Base-by-base conservation (phyloP, 2,797 vertebrate genomes). In the Tamandua tetradactyla region DNA sequence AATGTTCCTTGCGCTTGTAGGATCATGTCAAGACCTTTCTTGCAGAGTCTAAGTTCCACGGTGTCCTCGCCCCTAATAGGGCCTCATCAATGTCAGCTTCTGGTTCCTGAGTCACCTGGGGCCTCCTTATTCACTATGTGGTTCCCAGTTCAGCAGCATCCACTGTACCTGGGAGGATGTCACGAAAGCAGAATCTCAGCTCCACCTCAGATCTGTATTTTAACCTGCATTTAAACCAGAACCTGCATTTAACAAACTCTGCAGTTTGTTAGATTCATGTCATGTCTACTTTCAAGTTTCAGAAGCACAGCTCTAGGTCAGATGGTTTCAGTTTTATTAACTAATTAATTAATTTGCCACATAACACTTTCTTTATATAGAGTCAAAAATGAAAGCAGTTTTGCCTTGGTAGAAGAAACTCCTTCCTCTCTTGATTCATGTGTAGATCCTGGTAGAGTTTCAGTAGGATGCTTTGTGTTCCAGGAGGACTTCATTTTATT, bases 391-490 rank as follows among this genome's bases (percentile, higher is more conserved):
- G 15, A 82, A 57, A 42, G 37, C 32, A 47, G 7, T 3, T 9
- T 12, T 13, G 22, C n/a, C 1, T 7, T 44, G n/a, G 3, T 5
- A 35, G 47, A 59, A 55, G 55, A 1, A 20, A 4, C 10, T 8
- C 14, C 9, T 69, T 1, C 9, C 17, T 22, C 52, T 71, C 23
- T 30, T 71, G 30, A 10, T 75, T 47, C 44, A 78, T 0, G 23
- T 0, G 0, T 12, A 35, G 35, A 8, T 2, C 64, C 18, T 11
- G 14, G 1, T 15, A 59, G 75, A 44, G 40, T n/a, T 32, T 86
- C 49, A 32, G 11, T 27, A 20, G 32, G 49, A 83, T 10, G 4
- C 23, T 66, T 49, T 75, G 27, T 27, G 1, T 47, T 52, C 55
- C 57, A 49, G 14, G 37, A 90, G 11, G 44, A 37, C 35, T 49